A percentile compares a stretch with the other conserved stretches of the same genome.
Evolutionary conservation across 2,113 vertebrate genomes (phyloP).

Genomic region (Calonectris borealis): DNA sequence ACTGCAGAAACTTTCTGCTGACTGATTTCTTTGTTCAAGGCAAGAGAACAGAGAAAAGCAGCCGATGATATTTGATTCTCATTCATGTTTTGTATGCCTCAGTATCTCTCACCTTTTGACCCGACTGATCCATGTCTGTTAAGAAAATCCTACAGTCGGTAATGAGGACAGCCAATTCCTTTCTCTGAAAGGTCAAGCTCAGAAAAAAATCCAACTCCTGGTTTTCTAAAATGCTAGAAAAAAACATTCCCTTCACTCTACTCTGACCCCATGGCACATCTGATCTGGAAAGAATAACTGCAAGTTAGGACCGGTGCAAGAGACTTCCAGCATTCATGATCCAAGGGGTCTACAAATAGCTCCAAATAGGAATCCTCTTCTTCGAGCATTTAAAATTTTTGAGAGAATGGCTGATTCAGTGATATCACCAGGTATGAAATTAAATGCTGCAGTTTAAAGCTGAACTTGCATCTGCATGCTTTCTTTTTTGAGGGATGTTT

Average conservation of each 20-base stretch:
- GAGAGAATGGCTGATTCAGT: neutral
- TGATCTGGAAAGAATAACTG: neutral
- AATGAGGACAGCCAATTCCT: conserved; percentile 9
- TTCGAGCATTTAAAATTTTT: neutral
- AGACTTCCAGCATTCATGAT: neutral
- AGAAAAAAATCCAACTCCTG: neutral
- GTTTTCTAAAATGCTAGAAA: neutral
- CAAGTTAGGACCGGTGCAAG: neutral
- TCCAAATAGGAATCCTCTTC: neutral
- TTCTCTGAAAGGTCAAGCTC: conserved; percentile 30
- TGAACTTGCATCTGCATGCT: neutral
- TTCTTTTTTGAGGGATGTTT: neutral
- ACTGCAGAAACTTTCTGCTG: neutral
- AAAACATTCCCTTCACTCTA: neutral
- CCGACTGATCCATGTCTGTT: neutral
- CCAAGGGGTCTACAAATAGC: neutral
- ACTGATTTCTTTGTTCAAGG: neutral
- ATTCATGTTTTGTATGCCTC: neutral
- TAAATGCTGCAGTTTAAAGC: neutral
- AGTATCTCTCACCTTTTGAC: neutral
- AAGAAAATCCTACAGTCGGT: conserved; percentile 16
- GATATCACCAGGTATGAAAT: neutral
- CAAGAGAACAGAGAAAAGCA: neutral
- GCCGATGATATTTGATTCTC: neutral
- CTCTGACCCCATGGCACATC: neutral